Base-by-base conservation (phyloP, 2,888 invertebrate genomes). In the Empis livida region DNA sequence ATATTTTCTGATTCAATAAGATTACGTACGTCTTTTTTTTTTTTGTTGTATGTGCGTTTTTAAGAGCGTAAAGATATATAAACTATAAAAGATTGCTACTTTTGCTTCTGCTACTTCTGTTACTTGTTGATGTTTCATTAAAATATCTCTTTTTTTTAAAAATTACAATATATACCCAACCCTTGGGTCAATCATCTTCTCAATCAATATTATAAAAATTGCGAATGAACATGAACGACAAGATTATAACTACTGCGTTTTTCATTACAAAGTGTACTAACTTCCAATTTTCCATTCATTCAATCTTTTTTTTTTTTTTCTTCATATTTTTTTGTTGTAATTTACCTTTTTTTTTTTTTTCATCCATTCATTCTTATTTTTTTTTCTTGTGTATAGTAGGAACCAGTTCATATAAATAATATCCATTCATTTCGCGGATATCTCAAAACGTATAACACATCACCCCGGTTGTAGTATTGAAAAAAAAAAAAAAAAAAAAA, bases 171-270 rank as follows among this genome's bases (percentile, higher is more conserved):
- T 13, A 13, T 32, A 32, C 32, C 32, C n/a, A 14, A n/a, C 32
- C 51, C 45, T 48, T 48, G 35, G 49, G 49, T 51, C 51, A 51
- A 51, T 51, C 51, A 51, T 51, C 51, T 48, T 49, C 47, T 49
- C 51, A 51, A 49, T 51, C 51, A 51, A 51, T 41, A 47, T 48
- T 46, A n/a, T n/a, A n/a, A 46, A 46, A 48, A 2, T 17, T 17
- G 10, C 13, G 17, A 10, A 10, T 11, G 16, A 48, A 48, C 23
- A 27, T 27, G 23, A 27, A 27, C 23, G 23, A 27, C 23, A 27
- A 27, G 23, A 27, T 27, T 20, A 27, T 27, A 27, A 27, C 23
- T 27, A 27, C 23, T 27, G 23, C 23, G 23, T 5, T 27, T 27
- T 27, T 27, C 23, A 6, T 27, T 27, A 4, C 23, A 27, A 27